Evolutionary conservation across 2,888 invertebrate species (phyloP).

Genomic region (Priapulus caudatus): DNA sequence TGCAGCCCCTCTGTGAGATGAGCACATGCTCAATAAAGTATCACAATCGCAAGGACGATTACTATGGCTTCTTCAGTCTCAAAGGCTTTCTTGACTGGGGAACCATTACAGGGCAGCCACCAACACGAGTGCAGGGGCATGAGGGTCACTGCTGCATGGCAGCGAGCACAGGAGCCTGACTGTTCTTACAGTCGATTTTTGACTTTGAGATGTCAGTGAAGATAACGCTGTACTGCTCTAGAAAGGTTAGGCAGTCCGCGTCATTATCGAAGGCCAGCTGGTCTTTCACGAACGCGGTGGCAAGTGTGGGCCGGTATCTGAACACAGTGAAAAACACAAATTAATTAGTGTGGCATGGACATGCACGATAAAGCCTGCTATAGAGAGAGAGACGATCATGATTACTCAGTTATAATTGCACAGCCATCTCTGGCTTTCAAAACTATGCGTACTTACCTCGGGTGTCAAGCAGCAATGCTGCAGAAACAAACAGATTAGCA

Average conservation of each 20-base stretch:
- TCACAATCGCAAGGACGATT: no score
- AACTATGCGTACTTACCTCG: no score
- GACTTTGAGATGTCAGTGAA: slow-evolving; percentile 29
- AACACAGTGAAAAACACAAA: slow-evolving; percentile 44
- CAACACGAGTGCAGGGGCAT: background rate
- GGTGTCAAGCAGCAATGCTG: no score
- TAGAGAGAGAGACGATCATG: no score
- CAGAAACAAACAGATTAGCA: no score
- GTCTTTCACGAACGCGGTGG: slow-evolving; percentile 69
- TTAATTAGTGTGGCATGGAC: slow-evolving; percentile 20
- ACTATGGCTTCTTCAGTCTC: no score
- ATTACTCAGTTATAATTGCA: no score
- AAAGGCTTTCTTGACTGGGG: no score
- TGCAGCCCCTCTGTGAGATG: no score
- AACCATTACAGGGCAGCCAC: no score
- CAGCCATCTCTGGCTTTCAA: no score
- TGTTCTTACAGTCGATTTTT: slow-evolving; percentile 75
- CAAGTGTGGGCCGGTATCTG: slow-evolving; percentile 88
- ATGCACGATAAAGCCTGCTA: slow-evolving; percentile 10
- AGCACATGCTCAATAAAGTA: no score
- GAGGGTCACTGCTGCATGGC: background rate
- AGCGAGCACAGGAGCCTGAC: background rate
- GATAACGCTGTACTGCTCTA: slow-evolving; percentile 62
- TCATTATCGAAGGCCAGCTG: slow-evolving; percentile 75
- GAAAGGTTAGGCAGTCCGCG: slow-evolving; percentile 75